Base-by-base conservation (phyloP, 1,140 invertebrate genomes). In the Drosophila bifasciata region DNA sequence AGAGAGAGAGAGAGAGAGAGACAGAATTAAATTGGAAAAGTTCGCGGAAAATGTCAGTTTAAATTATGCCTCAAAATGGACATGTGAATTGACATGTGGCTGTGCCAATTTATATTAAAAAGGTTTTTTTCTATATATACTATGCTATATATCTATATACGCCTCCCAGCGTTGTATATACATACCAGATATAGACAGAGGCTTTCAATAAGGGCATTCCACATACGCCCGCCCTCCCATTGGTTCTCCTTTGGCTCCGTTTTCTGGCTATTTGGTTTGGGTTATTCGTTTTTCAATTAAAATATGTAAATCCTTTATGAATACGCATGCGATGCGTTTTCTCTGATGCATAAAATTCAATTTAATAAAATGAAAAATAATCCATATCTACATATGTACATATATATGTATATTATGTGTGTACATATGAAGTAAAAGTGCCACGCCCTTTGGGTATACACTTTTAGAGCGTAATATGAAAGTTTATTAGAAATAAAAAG, bases 21-120 rank as follows among this genome's bases (percentile, higher is more conserved):
- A 9, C 8, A 28, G 28, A 28, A 28, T 67, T 71, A 60, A 67
- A 64, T 74, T 75, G 72, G 62, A 69, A 77, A 72, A 61, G 67
- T 55, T 57, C 62, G 53, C 57, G 64, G 64, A 66, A 84, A 79
- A 76, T 86, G 81, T 80, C 80, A 80, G 79, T 80, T 80, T 58
- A 72, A 85, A 85, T 76, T 64, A 85, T 76, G 76, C 76, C 56
- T 48, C 62, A 75, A 73, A 80, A 85, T 77, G 77, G 81, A 86
- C 81, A 74, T 73, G 49, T 58, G 44, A 75, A 74, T 74, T 64
- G 74, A 67, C 81, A 85, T 81, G 60, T 77, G 48, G 43, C 50
- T 63, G 76, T 67, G 72, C 64, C 71, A 79, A 39, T 73, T 77
- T 76, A 67, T 76, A 66, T 43, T 51, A 13, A 15, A 50, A 28